A percentile compares a stretch with the other conserved stretches of the same genome.
phyloP scores from a whole-genome alignment of 1,140 invertebrate genomes.

The Amyelois transitella region DNA sequence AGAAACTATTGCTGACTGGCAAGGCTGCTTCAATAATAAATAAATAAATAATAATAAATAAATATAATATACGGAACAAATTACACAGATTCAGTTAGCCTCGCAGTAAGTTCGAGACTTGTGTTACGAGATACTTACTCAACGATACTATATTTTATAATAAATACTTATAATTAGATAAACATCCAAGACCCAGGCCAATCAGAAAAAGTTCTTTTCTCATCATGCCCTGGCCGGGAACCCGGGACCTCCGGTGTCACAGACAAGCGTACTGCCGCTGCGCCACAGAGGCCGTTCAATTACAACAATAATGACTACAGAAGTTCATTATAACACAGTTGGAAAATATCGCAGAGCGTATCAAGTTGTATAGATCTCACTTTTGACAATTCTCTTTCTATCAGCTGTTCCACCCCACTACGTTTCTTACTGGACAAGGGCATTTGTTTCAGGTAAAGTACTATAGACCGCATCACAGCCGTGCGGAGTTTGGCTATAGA shows the following conservation, averaged over 20 bases:
- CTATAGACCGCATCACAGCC: constrained; percentile 16
- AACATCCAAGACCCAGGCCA: too few relatives aligned
- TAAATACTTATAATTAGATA: too few relatives aligned
- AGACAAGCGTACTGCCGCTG: too few relatives aligned
- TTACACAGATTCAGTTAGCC: too few relatives aligned
- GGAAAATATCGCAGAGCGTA: constrained; percentile 5
- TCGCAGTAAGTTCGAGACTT: too few relatives aligned
- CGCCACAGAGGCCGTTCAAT: too few relatives aligned
- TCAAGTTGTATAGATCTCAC: not conserved
- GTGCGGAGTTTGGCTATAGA: constrained; percentile 11
- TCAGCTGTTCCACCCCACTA: not conserved
- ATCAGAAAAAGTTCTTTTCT: too few relatives aligned
- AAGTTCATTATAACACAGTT: constrained; percentile 7
- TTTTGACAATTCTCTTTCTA: not conserved
- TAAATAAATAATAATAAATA: not conserved
- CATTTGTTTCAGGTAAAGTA: constrained; percentile 7
- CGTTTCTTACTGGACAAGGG: not conserved
- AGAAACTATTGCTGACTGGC: not conserved
- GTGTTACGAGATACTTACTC: too few relatives aligned
- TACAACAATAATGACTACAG: not conserved
- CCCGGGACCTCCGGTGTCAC: too few relatives aligned
- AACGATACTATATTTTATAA: too few relatives aligned
- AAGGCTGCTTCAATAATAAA: not conserved
- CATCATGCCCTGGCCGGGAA: too few relatives aligned
- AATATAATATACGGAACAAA: too few relatives aligned